Percentiles rank a stretch among this genome's conserved stretches.
Evolutionary conservation across 37 sponge, comb jelly and placozoan genomes (phyloP).

Genomic region (Spongilla lacustris): DNA sequence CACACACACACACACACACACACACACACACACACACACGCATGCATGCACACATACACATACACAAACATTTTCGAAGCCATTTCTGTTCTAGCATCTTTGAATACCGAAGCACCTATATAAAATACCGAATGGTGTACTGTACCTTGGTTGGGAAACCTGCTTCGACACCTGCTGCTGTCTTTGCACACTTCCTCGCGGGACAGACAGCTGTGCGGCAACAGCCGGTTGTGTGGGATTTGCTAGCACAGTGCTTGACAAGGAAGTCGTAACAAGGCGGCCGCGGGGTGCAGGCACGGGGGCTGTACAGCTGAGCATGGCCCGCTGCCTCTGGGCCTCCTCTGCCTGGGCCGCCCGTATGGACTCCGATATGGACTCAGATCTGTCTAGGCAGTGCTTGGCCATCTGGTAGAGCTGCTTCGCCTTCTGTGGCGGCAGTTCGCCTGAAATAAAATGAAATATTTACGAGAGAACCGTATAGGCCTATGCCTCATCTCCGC

Average conservation of each 20-base stretch:
- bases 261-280: not conserved
- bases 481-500: not conserved
- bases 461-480: not conserved
- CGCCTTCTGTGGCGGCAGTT: constrained; percentile 14
- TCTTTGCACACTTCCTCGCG: too few relatives aligned
- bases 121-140: too few relatives aligned
- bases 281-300: constrained; percentile 17
- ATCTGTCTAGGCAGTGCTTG: constrained; percentile 64
- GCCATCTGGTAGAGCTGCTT: constrained; percentile 50
- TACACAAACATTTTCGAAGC: too few relatives aligned
- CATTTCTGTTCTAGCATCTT: too few relatives aligned
- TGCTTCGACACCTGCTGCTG: too few relatives aligned
- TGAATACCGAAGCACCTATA: too few relatives aligned
- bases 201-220: not conserved
- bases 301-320: not conserved
- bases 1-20: too few relatives aligned
- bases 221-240: not conserved
- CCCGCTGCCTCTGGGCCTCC: not conserved
- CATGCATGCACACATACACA: too few relatives aligned
- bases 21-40: not conserved
- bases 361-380: constrained; percentile 39
- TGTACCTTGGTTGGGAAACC: too few relatives aligned
- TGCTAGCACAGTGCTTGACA: not conserved
- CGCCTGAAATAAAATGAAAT: not conserved
- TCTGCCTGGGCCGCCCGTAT: constrained; percentile 18